Percentiles rank a stretch among this genome's conserved stretches.
Evolutionary conservation across 1,140 invertebrate genomes (phyloP).

Genomic region (Potamilus streckersoni): DNA sequence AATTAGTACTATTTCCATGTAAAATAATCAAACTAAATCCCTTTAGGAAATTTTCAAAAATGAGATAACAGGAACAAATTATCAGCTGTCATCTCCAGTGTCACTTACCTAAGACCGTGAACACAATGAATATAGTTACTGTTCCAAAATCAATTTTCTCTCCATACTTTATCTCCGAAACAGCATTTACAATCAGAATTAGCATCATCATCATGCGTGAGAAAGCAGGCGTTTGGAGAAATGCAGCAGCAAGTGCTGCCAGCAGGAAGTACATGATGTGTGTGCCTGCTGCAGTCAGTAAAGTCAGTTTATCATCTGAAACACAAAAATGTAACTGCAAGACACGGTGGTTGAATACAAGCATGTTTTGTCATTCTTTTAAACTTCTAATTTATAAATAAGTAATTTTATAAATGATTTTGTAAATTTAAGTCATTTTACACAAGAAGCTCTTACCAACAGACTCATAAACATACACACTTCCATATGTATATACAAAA

Average conservation of each 20-base stretch:
- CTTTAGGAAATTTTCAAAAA: not conserved
- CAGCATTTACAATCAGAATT: conserved; percentile 48
- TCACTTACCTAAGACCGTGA: conserved; percentile 38
- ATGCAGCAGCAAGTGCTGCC: conserved; percentile 47
- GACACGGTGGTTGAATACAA: not conserved
- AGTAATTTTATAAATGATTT: too few relatives aligned
- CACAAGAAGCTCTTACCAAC: too few relatives aligned
- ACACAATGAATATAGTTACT: conserved; percentile 45
- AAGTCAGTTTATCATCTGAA: conserved; percentile 55
- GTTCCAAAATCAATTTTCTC: conserved; percentile 51
- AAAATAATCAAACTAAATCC: not conserved
- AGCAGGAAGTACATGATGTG: conserved; percentile 64
- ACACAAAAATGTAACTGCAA: conserved; percentile 7
- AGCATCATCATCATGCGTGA: conserved; percentile 43
- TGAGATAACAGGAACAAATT: not conserved
- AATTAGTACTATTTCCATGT: too few relatives aligned
- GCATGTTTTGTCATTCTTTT: not conserved
- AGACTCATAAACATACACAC: too few relatives aligned
- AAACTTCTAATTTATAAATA: too few relatives aligned
- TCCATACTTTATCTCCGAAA: conserved; percentile 42
- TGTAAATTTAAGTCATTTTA: too few relatives aligned
- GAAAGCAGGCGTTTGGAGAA: conserved; percentile 45
- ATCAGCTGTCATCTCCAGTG: not conserved
- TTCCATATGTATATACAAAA: too few relatives aligned
- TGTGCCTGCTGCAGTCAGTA: conserved; percentile 52